Evolutionary conservation across 1,140 invertebrate species (phyloP).

Genomic region (Hyposmocoma kahamanoa): DNA sequence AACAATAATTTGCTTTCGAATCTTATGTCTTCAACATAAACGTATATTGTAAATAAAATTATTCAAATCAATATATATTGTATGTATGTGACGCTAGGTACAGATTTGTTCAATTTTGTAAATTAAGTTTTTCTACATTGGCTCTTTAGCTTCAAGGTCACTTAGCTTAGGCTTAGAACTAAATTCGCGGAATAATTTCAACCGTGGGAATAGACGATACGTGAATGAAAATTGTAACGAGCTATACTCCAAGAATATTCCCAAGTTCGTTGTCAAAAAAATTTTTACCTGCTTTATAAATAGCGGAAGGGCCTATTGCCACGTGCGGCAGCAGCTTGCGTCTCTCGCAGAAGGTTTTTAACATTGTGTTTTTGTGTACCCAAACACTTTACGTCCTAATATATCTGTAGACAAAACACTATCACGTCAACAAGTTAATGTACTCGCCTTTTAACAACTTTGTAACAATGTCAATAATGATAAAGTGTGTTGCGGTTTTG

Average conservation of each 20-base stretch:
- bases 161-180: too few relatives aligned
- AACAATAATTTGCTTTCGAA: too few relatives aligned
- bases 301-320: conserved; percentile 61
- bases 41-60: too few relatives aligned
- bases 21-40: too few relatives aligned
- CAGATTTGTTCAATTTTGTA: too few relatives aligned
- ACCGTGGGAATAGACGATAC: conserved; percentile 27
- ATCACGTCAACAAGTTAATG: conserved; percentile 6
- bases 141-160: too few relatives aligned
- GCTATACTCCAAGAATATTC: conserved; percentile 43
- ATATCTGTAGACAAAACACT: conserved; percentile 8
- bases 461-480: not conserved
- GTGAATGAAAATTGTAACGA: conserved; percentile 29
- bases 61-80: too few relatives aligned
- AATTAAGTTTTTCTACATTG: too few relatives aligned
- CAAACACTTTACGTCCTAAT: conserved; percentile 1
- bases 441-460: not conserved
- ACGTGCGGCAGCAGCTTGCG: conserved; percentile 41
- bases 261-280: conserved; percentile 52
- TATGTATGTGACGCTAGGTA: too few relatives aligned
- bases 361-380: conserved; percentile 17
- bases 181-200: too few relatives aligned
- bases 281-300: conserved; percentile 59
- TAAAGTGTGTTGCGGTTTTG: too few relatives aligned
- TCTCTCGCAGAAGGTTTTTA: too few relatives aligned